A percentile compares a stretch with the other conserved stretches of the same genome.
phyloP scores from a whole-genome alignment of 2,113 vertebrate species.

The Phrynosoma platyrhinos region DNA sequence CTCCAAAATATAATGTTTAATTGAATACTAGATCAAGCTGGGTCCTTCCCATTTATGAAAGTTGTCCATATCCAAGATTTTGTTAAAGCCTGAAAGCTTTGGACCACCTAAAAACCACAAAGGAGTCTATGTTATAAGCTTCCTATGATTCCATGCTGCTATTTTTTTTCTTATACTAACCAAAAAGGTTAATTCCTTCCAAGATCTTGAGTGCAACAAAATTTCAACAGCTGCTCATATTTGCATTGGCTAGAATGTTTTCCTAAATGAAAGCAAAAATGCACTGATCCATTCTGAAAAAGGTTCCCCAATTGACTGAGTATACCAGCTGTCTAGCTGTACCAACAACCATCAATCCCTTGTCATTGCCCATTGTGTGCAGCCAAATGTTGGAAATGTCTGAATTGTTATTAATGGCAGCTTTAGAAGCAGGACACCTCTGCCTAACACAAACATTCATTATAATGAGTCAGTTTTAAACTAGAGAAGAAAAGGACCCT shows the following conservation, averaged over 20 bases:
- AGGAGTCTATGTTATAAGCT: no score
- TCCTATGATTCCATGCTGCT: not conserved
- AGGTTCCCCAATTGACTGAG: not conserved
- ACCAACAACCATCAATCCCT: not conserved
- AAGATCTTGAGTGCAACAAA: not conserved
- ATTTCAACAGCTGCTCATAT: not conserved
- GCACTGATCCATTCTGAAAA: not conserved
- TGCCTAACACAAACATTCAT: not conserved
- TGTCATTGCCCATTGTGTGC: not conserved
- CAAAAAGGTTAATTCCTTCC: not conserved
- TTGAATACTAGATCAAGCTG: not conserved
- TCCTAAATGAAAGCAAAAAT: not conserved
- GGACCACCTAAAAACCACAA: no score
- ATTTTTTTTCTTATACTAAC: not conserved
- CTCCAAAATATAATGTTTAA: not conserved
- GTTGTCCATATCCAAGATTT: not conserved
- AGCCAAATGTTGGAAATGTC: conserved; percentile 12
- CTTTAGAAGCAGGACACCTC: not conserved
- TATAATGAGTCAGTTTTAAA: not conserved
- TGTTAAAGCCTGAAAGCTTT: not conserved
- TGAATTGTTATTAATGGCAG: not conserved
- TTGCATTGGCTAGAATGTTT: not conserved
- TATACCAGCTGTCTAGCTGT: conserved; percentile 5
- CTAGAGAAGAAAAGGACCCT: not conserved
- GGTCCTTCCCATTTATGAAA: not conserved